phyloP scores from a whole-genome alignment of 2,113 vertebrate genomes.

The Syrmaticus mikado region DNA sequence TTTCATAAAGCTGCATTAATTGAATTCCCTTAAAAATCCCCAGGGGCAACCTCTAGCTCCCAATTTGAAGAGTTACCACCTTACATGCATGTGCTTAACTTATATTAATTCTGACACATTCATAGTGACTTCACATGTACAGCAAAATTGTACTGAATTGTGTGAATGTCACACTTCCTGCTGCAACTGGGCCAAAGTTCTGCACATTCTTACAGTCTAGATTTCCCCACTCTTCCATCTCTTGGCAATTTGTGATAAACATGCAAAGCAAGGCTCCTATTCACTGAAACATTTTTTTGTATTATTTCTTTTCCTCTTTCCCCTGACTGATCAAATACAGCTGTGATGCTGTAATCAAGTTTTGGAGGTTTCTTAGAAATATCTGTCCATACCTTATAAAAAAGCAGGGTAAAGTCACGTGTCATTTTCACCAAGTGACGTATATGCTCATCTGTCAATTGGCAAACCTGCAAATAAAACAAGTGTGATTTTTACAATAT shows the following conservation, averaged over 20 bases:
- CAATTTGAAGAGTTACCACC: background rate
- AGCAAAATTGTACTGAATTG: background rate
- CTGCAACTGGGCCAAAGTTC: background rate
- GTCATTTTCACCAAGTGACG: conserved; percentile 91
- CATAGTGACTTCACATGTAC: background rate
- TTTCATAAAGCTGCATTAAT: background rate
- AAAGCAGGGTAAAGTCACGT: conserved; percentile 90
- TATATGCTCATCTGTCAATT: conserved; percentile 83
- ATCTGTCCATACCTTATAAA: conserved; percentile 88
- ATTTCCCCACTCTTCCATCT: background rate
- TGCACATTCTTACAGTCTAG: background rate
- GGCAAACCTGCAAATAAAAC: conserved; percentile 81
- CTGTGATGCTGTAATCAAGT: background rate
- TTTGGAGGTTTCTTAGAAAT: background rate
- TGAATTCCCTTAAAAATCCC: background rate
- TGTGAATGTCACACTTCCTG: background rate
- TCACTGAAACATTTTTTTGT: background rate
- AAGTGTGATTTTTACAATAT: background rate
- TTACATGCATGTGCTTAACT: background rate
- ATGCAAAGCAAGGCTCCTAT: background rate
- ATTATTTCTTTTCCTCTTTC: background rate
- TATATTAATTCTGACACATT: background rate
- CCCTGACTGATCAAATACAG: background rate
- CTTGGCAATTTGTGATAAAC: background rate
- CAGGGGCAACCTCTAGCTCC: background rate